These are phyloP conservation scores for Protonibea diacanthus DNA, from an alignment of 2,797 vertebrate species.

Conservation along the genomic window DNA sequence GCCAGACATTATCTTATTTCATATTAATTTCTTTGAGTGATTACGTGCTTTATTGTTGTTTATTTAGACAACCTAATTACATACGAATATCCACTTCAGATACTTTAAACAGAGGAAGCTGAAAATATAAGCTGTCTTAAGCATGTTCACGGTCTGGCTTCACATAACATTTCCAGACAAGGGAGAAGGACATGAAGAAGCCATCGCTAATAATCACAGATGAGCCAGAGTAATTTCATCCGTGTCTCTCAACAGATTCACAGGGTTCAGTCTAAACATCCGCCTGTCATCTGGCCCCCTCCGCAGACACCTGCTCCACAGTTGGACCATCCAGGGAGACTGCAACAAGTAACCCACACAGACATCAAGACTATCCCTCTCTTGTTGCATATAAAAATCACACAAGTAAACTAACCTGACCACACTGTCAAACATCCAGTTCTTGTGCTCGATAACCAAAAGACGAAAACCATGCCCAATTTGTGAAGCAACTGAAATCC, in stretches of 20 bases:
- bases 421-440: conserved; percentile 12
- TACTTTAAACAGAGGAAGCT: conserved; percentile 21
- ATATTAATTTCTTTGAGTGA: background rate
- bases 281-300: conserved; percentile 53
- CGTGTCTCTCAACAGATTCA: conserved; percentile 49
- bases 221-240: conserved; percentile 45
- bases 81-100: conserved; percentile 6
- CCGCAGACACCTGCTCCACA: conserved; percentile 71
- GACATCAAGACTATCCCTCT: background rate
- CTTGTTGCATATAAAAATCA: background rate
- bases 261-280: conserved; percentile 64
- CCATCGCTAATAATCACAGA: conserved; percentile 47
- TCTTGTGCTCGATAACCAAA: conserved; percentile 10
- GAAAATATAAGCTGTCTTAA: conserved; percentile 12
- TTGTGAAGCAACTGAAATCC: conserved; percentile 39
- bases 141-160: conserved; percentile 12
- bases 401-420: background rate
- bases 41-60: background rate
- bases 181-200: conserved; percentile 32
- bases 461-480: conserved; percentile 20
- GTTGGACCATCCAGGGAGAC: conserved; percentile 40
- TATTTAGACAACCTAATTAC: background rate
- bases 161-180: conserved; percentile 48
- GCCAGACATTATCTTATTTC: background rate
- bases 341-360: conserved; percentile 12